A percentile compares a stretch with the other conserved stretches of the same genome.
These are phyloP conservation scores for Digitonthophagus gazella DNA, from an alignment of 2,888 invertebrate genomes.

Conservation along the genomic window DNA sequence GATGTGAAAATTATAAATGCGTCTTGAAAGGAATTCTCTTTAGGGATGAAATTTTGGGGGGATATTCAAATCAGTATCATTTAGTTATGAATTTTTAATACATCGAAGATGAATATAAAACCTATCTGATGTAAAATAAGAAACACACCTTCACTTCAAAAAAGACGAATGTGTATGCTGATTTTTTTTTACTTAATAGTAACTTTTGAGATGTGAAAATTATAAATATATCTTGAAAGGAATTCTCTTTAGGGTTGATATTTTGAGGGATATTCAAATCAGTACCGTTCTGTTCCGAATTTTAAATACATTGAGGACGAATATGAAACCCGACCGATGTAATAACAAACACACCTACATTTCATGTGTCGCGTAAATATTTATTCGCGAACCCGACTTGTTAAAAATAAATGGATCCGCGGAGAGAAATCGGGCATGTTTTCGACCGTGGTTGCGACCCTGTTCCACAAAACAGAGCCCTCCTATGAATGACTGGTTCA, in stretches of 20 bases:
- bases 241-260: too few relatives aligned
- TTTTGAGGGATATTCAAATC: too few relatives aligned
- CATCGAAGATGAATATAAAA: not conserved
- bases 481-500: too few relatives aligned
- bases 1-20: too few relatives aligned
- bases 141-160: not conserved
- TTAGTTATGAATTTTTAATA: not conserved
- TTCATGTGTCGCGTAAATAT: not conserved
- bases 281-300: too few relatives aligned
- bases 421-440: not conserved
- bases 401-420: not conserved
- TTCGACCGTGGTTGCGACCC: not conserved
- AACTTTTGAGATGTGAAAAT: too few relatives aligned
- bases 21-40: too few relatives aligned
- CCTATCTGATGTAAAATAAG: not conserved
- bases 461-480: not conserved
- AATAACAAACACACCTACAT: not conserved
- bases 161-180: not conserved
- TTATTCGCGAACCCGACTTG: not conserved
- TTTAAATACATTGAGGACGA: not conserved
- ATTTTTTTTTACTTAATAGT: too few relatives aligned
- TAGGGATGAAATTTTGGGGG: too few relatives aligned
- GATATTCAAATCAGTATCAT: too few relatives aligned
- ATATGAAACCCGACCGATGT: not conserved
- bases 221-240: too few relatives aligned